A percentile compares a stretch with the other conserved stretches of the same genome.
Conservation (phyloP, 2,113 vertebrate genomes). For the Mirza zaza region DNA sequence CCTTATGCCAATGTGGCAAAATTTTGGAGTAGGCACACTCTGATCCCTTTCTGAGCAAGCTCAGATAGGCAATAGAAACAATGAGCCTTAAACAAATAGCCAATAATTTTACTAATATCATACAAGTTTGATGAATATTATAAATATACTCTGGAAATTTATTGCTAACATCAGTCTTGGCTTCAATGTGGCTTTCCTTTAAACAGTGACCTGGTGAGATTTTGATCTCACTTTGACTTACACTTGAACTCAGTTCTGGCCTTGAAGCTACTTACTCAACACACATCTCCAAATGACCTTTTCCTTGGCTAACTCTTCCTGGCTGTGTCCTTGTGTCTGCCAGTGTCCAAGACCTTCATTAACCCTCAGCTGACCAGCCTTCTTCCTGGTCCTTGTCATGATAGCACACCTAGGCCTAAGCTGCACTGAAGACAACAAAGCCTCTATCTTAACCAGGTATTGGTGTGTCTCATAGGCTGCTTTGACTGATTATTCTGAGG, state of each 20-base stretch:
- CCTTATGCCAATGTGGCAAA: background rate
- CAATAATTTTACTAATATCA: background rate
- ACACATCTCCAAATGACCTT: background rate
- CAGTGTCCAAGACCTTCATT: background rate
- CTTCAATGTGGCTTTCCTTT: background rate
- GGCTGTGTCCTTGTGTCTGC: background rate
- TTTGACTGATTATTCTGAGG: background rate
- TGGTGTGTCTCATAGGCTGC: background rate
- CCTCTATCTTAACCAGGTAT: background rate
- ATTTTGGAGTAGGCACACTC: background rate
- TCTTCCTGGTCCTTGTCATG: background rate
- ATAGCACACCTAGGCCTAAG: background rate
- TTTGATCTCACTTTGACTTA: constrained; percentile 7
- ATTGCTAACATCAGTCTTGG: background rate
- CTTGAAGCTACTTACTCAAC: background rate
- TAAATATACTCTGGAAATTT: background rate
- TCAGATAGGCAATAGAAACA: background rate
- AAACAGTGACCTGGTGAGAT: background rate
- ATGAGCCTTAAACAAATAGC: background rate
- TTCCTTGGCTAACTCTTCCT: background rate
- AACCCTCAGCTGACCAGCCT: background rate
- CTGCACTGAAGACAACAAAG: background rate
- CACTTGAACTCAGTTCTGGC: background rate
- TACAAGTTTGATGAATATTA: background rate
- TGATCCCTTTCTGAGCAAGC: background rate